Conservation (phyloP, 2,888 invertebrate genomes). For the Phrixothrix hirtus region DNA sequence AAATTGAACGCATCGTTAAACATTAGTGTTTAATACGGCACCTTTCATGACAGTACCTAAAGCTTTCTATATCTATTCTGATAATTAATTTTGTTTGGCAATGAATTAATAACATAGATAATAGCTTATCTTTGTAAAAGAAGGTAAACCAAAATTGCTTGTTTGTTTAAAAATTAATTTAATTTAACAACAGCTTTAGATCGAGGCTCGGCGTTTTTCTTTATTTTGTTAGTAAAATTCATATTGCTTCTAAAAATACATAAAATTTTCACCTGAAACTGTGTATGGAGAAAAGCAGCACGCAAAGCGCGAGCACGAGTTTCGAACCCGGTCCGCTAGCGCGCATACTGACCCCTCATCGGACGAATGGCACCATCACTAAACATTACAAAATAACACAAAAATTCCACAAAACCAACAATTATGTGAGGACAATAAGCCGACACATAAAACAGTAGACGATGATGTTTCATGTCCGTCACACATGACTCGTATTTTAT, state of each 20-base stretch:
- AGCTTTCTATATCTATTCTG: too few relatives aligned
- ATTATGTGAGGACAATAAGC: constrained; percentile 5
- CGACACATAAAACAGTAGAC: constrained; percentile 5
- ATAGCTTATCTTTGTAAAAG: too few relatives aligned
- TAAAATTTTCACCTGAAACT: constrained; percentile 34
- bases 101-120: too few relatives aligned
- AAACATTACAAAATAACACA: constrained; percentile 28
- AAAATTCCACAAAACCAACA: constrained; percentile 16
- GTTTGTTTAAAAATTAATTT: too few relatives aligned
- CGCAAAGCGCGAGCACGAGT: constrained; percentile 37
- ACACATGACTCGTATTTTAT: constrained; percentile 25
- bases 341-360: constrained; percentile 32
- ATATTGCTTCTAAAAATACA: constrained; percentile 4
- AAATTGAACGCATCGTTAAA: too few relatives aligned
- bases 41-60: too few relatives aligned
- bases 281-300: constrained; percentile 35
- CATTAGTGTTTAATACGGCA: too few relatives aligned
- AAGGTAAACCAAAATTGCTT: too few relatives aligned
- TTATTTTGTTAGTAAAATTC: neutral
- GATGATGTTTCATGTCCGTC: constrained; percentile 19
- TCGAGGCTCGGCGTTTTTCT: neutral
- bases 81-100: too few relatives aligned
- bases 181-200: constrained; percentile 1
- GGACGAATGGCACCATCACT: constrained; percentile 22
- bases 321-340: constrained; percentile 32